Percentiles rank a stretch among this genome's conserved stretches.
phyloP scores from a whole-genome alignment of 2,888 invertebrate genomes.

The Thelaira solivaga region DNA sequence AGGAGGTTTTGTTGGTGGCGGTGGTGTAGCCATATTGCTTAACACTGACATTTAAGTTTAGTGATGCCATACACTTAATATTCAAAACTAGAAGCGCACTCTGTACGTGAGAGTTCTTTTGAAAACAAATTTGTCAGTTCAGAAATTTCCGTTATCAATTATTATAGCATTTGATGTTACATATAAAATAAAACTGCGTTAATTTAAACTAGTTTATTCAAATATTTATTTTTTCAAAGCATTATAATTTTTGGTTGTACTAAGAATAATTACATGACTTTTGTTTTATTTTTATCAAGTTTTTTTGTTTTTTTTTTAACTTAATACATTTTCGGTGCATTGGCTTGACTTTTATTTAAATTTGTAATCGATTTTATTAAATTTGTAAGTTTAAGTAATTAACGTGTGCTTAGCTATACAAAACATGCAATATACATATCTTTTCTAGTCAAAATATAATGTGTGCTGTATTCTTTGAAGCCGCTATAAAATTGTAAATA shows the following conservation, averaged over 20 bases:
- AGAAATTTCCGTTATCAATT: too few relatives aligned
- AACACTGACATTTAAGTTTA: constrained; percentile 27
- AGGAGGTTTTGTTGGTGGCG: constrained; percentile 89
- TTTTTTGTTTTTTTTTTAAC: not conserved
- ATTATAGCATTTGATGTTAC: too few relatives aligned
- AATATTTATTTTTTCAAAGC: not conserved
- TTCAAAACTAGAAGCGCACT: not conserved
- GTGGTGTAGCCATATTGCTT: constrained; percentile 69
- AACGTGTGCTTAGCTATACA: constrained; percentile 35
- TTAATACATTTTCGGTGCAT: constrained; percentile 27
- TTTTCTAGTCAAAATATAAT: not conserved
- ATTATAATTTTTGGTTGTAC: not conserved
- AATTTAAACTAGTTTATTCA: not conserved
- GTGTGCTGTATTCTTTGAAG: constrained; percentile 23
- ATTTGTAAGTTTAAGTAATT: too few relatives aligned
- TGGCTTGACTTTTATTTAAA: constrained; percentile 27
- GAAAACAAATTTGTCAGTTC: not conserved
- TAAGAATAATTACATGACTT: not conserved
- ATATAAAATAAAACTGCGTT: not conserved
- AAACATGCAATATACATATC: constrained; percentile 2
- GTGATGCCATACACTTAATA: not conserved
- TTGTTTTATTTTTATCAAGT: not conserved
- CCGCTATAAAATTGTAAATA: constrained; percentile 54
- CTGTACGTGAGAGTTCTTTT: not conserved
- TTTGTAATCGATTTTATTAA: too few relatives aligned